Percentiles rank a stretch among this genome's conserved stretches.
Conservation (phyloP, 1,140 invertebrate species). For the Cherax destructor region DNA sequence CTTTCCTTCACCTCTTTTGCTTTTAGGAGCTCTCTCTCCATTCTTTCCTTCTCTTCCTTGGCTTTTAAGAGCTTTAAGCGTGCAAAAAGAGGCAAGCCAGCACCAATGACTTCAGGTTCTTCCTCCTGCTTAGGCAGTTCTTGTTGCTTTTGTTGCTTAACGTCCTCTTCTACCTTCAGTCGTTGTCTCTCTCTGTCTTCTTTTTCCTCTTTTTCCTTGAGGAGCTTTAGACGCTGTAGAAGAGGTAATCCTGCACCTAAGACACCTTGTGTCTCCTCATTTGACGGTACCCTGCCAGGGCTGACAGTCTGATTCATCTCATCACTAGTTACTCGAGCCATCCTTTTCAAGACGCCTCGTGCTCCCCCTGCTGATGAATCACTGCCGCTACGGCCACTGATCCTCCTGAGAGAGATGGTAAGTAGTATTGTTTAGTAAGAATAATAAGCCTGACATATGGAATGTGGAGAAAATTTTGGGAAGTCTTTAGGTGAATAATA, state of each 20-base stretch:
- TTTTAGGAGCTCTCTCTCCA: conserved; percentile 69
- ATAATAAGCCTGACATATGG: not conserved
- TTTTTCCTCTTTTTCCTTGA: conserved; percentile 87
- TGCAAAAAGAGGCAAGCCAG: conserved; percentile 72
- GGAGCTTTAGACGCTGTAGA: conserved; percentile 84
- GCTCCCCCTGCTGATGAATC: conserved; percentile 45
- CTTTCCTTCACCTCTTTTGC: conserved; percentile 72
- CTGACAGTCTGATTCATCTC: conserved; percentile 77
- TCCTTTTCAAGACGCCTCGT: conserved; percentile 76
- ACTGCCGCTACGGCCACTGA: conserved; percentile 68
- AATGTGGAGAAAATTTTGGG: no score
- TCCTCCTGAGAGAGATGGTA: conserved; percentile 46
- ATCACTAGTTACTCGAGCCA: conserved; percentile 83
- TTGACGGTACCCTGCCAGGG: conserved; percentile 46
- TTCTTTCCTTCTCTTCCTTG: conserved; percentile 71
- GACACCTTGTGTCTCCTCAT: conserved; percentile 78
- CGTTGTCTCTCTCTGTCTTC: conserved; percentile 75
- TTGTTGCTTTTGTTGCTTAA: conserved; percentile 50
- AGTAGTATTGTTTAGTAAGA: not conserved
- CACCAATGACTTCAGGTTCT: conserved; percentile 71
- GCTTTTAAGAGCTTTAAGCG: conserved; percentile 71
- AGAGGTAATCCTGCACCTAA: conserved; percentile 86
- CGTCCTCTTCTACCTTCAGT: conserved; percentile 42
- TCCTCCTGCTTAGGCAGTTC: conserved; percentile 60
- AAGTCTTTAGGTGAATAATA: no score